A percentile compares a stretch with the other conserved stretches of the same genome.
These are phyloP conservation scores for Myoxocephalus aenaeus DNA, from an alignment of 2,797 vertebrate genomes.

Conservation along the genomic window DNA sequence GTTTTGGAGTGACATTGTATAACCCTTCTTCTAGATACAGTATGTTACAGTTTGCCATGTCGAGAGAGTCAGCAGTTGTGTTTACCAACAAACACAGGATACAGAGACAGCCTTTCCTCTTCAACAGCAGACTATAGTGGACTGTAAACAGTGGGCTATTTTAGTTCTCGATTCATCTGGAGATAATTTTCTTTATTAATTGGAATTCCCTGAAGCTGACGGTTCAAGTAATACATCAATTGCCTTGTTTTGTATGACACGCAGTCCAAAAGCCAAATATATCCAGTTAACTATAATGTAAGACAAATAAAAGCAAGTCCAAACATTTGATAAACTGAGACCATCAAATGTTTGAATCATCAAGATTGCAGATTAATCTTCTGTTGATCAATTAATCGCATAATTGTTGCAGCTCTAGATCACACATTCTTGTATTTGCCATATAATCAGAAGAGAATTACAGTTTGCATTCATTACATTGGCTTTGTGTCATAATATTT, in stretches of 20 bases:
- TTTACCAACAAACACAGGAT: constrained; percentile 52
- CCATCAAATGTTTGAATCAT: background rate
- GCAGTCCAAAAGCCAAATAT: background rate
- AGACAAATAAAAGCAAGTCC: background rate
- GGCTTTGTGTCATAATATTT: constrained; percentile 17
- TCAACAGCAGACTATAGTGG: constrained; percentile 8
- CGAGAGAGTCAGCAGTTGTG: constrained; percentile 26
- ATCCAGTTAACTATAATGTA: background rate
- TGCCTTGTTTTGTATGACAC: background rate
- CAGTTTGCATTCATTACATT: constrained; percentile 8
- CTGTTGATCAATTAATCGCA: background rate
- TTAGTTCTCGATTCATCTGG: background rate
- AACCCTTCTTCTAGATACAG: constrained; percentile 14
- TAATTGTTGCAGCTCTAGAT: background rate
- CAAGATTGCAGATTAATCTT: background rate
- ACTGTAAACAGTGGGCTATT: background rate
- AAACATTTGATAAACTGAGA: constrained; percentile 1
- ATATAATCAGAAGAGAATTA: background rate
- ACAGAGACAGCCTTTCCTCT: background rate
- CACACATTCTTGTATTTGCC: background rate
- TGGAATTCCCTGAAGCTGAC: background rate
- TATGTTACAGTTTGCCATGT: constrained; percentile 24
- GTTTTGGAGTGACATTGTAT: constrained; percentile 37
- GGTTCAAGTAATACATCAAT: background rate
- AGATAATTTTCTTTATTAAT: constrained; percentile 2